Evolutionary conservation across 2,113 vertebrate species (phyloP), one percentile per base, ranked within the genome.

Genomic region (Dicentrarchus labrax): DNA sequence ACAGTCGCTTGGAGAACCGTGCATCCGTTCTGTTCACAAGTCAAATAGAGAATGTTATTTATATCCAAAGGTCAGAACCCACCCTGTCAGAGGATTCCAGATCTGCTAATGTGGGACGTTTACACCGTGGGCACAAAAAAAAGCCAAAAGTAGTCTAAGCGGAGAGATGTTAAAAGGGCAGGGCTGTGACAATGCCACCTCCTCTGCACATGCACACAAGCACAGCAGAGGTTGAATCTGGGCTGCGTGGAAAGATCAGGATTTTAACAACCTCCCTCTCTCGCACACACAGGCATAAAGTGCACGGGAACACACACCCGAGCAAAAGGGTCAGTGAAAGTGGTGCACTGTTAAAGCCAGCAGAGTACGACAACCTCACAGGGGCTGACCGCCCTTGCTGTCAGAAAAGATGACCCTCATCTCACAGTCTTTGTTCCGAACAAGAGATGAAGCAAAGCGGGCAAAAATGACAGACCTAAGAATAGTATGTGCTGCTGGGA

Each of bases 11-110:
- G 51, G 79, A 90, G 70, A 91, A 72, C 71, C 21, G 60, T 57
- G 47, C 81, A 53, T 83, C 72, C 53, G 68, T 78, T 91, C 81
- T 80, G 74, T 84, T 82, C 87, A 53, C 77, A 36, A 92, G 86
- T 92, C 85, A 92, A 93, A 93, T 71, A 39, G 64, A 59, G 87
- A 82, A 89, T 76, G 78, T 89, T 91, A 91, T 92, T 89, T 94
- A 90, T 91, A 91, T 91, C 82, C 82, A 85, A 85, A 88, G 92
- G 92, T 92, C 90, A 82, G 71, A 73, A 59, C 56, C 79, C 83
- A 54, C 54, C 21, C 90, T 85, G 86, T 89, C 87, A 76, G 21
- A 88, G 86, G 78, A 70, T 85, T 83, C 82, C 51, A 75, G 70
- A 88, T 93, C 88, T 41, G 47, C 57, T 90, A 85, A 87, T 61